These are phyloP conservation scores for Helogale parvula DNA, from an alignment of 2,113 vertebrate genomes.

Conservation along the genomic window DNA sequence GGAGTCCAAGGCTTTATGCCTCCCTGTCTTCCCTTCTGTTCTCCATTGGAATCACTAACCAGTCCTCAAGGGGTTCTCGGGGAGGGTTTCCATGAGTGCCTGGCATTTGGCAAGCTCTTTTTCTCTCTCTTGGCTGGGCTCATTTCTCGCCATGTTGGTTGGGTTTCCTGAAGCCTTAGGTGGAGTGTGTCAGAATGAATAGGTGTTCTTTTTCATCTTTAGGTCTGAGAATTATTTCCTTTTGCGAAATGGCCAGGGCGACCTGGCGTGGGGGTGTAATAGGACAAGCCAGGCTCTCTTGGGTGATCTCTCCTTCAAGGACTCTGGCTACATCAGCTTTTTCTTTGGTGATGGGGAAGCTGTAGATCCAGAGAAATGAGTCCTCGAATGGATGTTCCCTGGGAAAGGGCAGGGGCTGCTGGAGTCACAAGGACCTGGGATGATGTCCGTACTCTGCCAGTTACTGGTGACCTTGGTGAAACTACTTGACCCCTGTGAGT, in stretches of 20 bases:
- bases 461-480: background rate
- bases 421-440: too few species aligned
- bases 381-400: background rate
- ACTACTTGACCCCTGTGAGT: background rate
- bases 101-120: background rate
- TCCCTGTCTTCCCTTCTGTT: constrained; percentile 55
- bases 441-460: background rate
- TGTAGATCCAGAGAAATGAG: background rate
- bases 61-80: background rate
- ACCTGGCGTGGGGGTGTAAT: background rate
- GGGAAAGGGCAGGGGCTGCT: background rate
- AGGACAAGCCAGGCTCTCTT: background rate
- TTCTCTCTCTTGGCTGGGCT: background rate
- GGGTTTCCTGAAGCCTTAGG: background rate
- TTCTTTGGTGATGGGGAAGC: background rate
- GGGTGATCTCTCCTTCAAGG: background rate
- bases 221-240: background rate
- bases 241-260: background rate
- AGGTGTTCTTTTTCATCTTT: background rate
- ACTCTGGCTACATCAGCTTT: background rate
- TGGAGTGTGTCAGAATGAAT: background rate
- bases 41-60: constrained; percentile 5
- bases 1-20: background rate
- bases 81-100: background rate
- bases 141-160: background rate